A percentile compares a stretch with the other conserved stretches of the same genome.
These are phyloP conservation scores for Agonum fuliginosum DNA, from an alignment of 2,888 invertebrate species.

Conservation along the genomic window DNA sequence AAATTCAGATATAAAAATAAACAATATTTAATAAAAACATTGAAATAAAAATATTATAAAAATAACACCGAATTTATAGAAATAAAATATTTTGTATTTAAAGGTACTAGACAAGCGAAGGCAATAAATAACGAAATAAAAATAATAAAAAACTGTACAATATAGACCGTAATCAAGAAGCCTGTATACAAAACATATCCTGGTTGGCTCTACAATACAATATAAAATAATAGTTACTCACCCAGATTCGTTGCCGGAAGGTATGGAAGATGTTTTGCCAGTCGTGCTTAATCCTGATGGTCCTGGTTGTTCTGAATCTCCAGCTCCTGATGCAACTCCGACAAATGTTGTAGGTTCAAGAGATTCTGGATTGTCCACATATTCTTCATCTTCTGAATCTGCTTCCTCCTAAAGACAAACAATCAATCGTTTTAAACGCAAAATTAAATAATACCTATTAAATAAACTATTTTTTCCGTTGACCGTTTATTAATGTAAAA, in stretches of 20 bases:
- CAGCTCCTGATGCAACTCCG: conserved; percentile 68
- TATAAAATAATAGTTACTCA: conserved; percentile 21
- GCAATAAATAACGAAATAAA: background rate
- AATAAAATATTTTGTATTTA: too few species aligned
- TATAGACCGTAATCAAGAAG: too few species aligned
- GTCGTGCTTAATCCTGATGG: conserved; percentile 69
- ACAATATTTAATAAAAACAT: too few species aligned
- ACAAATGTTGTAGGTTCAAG: conserved; percentile 67
- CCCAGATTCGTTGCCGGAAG: conserved; percentile 66
- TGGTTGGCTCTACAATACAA: background rate
- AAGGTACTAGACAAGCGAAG: too few species aligned
- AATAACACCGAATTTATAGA: too few species aligned
- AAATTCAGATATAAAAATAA: too few species aligned
- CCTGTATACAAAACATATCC: background rate
- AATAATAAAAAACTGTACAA: too few species aligned
- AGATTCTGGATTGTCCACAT: conserved; percentile 53
- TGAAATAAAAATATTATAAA: too few species aligned
- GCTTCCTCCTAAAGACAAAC: conserved; percentile 55
- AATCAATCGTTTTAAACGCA: too few species aligned
- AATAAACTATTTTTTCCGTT: too few species aligned
- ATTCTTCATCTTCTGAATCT: conserved; percentile 58
- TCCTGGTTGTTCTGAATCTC: conserved; percentile 70
- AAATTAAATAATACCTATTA: too few species aligned
- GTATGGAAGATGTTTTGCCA: background rate
- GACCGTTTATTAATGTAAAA: too few species aligned